These are phyloP conservation scores for Mareca strepera DNA, from an alignment of 2,797 vertebrate species.

Conservation along the genomic window DNA sequence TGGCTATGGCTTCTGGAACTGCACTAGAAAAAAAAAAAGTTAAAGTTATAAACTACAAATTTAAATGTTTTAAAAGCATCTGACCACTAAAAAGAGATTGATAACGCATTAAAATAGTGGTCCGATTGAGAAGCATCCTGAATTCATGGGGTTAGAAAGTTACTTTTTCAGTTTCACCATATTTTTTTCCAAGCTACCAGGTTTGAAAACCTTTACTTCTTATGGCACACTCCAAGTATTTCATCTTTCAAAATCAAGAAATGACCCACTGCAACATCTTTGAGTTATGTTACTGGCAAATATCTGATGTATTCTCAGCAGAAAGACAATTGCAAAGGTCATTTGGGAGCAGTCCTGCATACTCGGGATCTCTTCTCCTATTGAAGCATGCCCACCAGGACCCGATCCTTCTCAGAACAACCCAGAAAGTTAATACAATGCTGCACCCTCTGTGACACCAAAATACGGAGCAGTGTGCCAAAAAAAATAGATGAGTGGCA, in stretches of 20 bases:
- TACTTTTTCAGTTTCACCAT: background rate
- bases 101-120: background rate
- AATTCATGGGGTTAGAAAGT: background rate
- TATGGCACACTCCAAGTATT: background rate
- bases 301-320: background rate
- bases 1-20: accelerated
- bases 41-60: background rate
- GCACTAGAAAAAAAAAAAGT: background rate
- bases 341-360: accelerated
- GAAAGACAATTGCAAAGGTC: accelerated
- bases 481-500: too few relatives aligned
- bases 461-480: background rate
- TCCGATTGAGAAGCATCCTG: background rate
- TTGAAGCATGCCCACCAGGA: background rate
- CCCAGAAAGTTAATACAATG: background rate
- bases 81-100: background rate
- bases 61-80: background rate
- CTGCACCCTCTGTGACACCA: accelerated
- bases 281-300: background rate
- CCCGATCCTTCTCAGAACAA: accelerated
- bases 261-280: background rate
- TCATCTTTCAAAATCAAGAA: background rate
- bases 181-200: background rate
- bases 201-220: background rate
- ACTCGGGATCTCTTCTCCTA: background rate